Evolutionary conservation across 1,140 invertebrate genomes (phyloP), one percentile per base, ranked within the genome.

Genomic region (Acromyrmex echinatior): DNA sequence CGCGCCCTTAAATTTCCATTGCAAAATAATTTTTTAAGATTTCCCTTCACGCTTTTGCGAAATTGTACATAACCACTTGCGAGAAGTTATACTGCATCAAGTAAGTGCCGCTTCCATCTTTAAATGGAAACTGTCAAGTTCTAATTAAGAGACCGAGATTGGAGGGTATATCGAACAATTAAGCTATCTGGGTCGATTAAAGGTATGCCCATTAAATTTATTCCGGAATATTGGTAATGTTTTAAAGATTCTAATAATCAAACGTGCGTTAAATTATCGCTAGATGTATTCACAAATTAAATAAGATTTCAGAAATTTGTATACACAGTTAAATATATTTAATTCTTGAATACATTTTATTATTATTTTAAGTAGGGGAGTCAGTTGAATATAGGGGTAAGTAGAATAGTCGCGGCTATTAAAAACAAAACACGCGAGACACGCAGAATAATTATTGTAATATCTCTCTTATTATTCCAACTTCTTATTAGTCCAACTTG

Each of bases 11-110:
- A 63, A 96, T 96, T 66, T 97, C 96, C 81, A 96, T 96, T 96
- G 93, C 98, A 99, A 39, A 97, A 98, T 16, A 99, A 95, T 1
- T 97, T 97, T 92, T 97, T 97, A 81, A 98, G 97, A 91, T 94
- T 98, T 97, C 56, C 98, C 97, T 91, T 97, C 96, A 93, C 98
- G 97, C 71, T 97, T 98, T 53, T 97, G 97, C 95, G 98, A 97
- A 90, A 99, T 96, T 92, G 98, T 97, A 92, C 98, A 97, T 31
- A 99, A 95, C 98, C 98, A 95, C 98, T 98, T 18, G 98, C 97
- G 92, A 99, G 99, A 86, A 99, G 95, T 93, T 97, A 97, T n/a
- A 99, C 98, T 3, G 98, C 98, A 93, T 99, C 99, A 99, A 96
- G 99, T 98, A 39, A 99, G 95, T 1, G 98, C 98, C 7, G 98